Evolutionary conservation across 2,888 invertebrate genomes (phyloP).

Genomic region (Labia minor): DNA sequence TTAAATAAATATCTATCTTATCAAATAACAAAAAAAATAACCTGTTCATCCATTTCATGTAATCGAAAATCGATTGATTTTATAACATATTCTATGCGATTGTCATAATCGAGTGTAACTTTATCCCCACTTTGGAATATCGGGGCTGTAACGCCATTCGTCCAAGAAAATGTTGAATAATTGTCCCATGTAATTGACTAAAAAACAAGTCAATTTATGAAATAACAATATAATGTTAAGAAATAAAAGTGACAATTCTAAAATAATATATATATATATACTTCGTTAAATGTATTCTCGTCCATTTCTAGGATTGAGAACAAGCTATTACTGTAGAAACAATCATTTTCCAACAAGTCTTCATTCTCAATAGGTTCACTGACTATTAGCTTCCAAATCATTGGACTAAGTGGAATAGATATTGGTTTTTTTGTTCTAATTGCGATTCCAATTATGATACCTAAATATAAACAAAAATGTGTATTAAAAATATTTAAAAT

Average conservation of each 20-base stretch:
- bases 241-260: too few species aligned
- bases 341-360: conserved; percentile 51
- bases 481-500: conserved; percentile 9
- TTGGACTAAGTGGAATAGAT: conserved; percentile 49
- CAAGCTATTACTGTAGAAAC: conserved; percentile 47
- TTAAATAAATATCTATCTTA: too few species aligned
- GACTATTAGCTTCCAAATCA: conserved; percentile 51
- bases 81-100: conserved; percentile 48
- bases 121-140: conserved; percentile 50
- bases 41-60: conserved; percentile 51
- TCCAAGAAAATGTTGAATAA: neutral
- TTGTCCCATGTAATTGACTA: neutral
- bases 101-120: conserved; percentile 47
- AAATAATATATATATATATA: conserved; percentile 27
- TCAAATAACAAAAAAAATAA: too few species aligned
- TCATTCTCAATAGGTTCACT: conserved; percentile 47
- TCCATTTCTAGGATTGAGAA: conserved; percentile 46
- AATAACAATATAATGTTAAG: neutral
- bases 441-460: conserved; percentile 51
- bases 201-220: neutral
- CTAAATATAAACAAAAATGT: conserved; percentile 30
- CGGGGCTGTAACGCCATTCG: conserved; percentile 36
- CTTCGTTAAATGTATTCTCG: conserved; percentile 43
- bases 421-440: conserved; percentile 55
- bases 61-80: conserved; percentile 47